Base-by-base conservation (phyloP, 2,888 invertebrate genomes). In the Meiosimyza platycephala region DNA sequence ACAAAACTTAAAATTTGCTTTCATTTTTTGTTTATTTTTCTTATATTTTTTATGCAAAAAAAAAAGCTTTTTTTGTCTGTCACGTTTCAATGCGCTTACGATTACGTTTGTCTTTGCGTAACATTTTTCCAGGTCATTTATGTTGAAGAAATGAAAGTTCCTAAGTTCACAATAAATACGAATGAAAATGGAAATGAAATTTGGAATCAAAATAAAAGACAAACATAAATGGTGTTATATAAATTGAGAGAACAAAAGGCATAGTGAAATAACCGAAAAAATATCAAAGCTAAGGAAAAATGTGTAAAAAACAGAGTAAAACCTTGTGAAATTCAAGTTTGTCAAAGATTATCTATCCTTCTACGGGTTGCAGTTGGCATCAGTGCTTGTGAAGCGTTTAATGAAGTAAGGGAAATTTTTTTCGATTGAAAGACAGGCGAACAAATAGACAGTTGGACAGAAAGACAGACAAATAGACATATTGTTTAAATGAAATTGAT, bases 71-170 rank as follows among this genome's bases (percentile, higher is more conserved):
- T 16, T 63, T 63, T 47, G 63, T 40, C 40, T 50, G 64, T 64
- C 50, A 15, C 64, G 50, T 64, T 50, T 40, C 51, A 28, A 64
- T 52, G 64, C 64, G 51, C 51, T 13, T 22, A 51, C 51, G 64
- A 18, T 51, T 50, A 28, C 64, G 64, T 51, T 63, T 64, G 33
- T 64, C 64, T 64, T 62, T 50, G 64, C 64, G 51, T 22, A 40
- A 50, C 51, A 64, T 64, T 68, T 75, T 76, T 62, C 64, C 72
- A 74, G 72, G 72, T 76, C 72, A 76, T 76, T 76, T 75, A 54
- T 59, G 67, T 59, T 28, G 50, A 52, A 54, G 57, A 63, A 22
- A 40, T 60, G 57, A 64, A 52, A 51, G 51, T 47, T 48, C 73
- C 50, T 57, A 64, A 16, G 52, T 47, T 71, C 55, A 54, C 66